These are phyloP conservation scores for Sinocyclocheilus anophthalmus DNA, from an alignment of 2,113 vertebrate genomes.

Conservation along the genomic window DNA sequence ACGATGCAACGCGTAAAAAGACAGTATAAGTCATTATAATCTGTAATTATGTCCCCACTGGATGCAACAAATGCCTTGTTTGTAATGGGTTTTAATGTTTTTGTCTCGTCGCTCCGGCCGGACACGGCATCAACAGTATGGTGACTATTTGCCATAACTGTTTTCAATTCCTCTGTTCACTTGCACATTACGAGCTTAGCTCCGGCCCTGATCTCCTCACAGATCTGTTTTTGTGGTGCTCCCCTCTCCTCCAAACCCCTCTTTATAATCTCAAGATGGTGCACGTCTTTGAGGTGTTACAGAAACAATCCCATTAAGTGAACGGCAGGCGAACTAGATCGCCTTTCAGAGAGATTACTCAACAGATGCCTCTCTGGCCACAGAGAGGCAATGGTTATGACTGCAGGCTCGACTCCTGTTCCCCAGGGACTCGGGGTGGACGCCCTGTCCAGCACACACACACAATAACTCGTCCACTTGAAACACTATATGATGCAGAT, in stretches of 20 bases:
- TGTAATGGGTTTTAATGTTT: no score
- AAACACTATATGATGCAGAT: conserved; percentile 49
- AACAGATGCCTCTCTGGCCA: conserved; percentile 66
- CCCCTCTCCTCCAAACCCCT: conserved; percentile 38
- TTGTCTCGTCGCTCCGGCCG: no score
- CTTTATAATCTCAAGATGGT: conserved; percentile 61
- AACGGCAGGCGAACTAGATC: conserved; percentile 54
- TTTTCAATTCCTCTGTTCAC: conserved; percentile 6
- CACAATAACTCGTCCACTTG: conserved; percentile 16
- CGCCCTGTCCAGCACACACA: conserved; percentile 23
- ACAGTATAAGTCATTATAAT: no score
- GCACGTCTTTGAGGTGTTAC: conserved; percentile 64
- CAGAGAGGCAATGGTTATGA: conserved; percentile 61
- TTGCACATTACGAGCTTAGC: conserved; percentile 14
- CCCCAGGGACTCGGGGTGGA: conserved; percentile 50
- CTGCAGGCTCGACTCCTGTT: conserved; percentile 57
- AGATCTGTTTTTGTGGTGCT: not conserved
- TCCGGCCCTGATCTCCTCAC: not conserved
- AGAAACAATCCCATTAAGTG: conserved; percentile 70
- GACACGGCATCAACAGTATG: no score
- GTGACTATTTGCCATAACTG: not conserved
- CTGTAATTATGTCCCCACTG: no score
- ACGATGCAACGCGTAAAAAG: no score
- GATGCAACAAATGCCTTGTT: no score
- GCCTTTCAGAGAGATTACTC: conserved; percentile 74